Percentiles rank a stretch among this genome's conserved stretches.
Evolutionary conservation across 2,888 invertebrate genomes (phyloP).

Genomic region (Digitonthophagus gazella): DNA sequence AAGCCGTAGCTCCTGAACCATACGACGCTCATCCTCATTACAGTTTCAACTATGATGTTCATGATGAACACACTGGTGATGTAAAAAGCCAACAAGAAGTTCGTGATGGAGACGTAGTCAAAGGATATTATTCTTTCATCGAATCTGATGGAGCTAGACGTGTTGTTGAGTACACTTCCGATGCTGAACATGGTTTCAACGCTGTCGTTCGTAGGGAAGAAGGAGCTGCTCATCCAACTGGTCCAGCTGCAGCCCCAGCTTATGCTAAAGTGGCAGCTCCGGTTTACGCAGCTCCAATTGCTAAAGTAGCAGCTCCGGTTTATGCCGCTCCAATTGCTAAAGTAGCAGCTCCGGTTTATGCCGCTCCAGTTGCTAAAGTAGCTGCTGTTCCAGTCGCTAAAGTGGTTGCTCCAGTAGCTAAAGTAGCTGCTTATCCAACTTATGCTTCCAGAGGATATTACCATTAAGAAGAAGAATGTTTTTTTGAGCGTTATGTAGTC

Average conservation of each 20-base stretch:
- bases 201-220: conserved; percentile 57
- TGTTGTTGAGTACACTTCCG: conserved; percentile 58
- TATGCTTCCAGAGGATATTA: neutral
- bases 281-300: conserved; percentile 22
- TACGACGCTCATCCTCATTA: conserved; percentile 58
- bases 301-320: conserved; percentile 34
- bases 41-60: conserved; percentile 57
- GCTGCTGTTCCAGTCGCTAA: conserved; percentile 38
- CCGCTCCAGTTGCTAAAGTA: conserved; percentile 30
- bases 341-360: conserved; percentile 33
- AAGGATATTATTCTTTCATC: conserved; percentile 56
- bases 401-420: conserved; percentile 22
- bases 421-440: conserved; percentile 36
- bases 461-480: neutral
- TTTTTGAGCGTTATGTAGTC: too few relatives aligned
- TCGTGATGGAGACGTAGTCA: conserved; percentile 57
- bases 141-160: conserved; percentile 59
- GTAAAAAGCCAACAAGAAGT: conserved; percentile 57
- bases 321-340: conserved; percentile 39
- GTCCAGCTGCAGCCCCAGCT: conserved; percentile 47
- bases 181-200: conserved; percentile 59
- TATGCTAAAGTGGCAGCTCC: conserved; percentile 32
- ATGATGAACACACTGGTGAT: conserved; percentile 57
- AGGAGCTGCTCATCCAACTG: conserved; percentile 40
- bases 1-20: conserved; percentile 44